Evolutionary conservation across 1,140 invertebrate genomes (phyloP).

Genomic region (Trichonephila inaurata): DNA sequence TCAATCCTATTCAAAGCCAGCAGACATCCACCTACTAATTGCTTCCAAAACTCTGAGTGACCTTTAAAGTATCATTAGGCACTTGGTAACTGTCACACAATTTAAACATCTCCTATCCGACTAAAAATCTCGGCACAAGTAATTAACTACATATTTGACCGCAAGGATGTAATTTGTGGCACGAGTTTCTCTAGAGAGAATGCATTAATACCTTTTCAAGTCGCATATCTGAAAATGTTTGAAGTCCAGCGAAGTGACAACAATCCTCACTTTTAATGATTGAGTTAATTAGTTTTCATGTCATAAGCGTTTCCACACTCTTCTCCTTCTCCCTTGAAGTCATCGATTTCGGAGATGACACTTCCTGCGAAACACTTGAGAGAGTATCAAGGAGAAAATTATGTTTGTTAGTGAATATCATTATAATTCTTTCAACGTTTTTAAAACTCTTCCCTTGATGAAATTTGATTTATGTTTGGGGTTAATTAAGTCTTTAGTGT

Average conservation of each 20-base stretch:
- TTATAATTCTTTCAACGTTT: slow-evolving; percentile 6
- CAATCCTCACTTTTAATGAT: slow-evolving; percentile 70
- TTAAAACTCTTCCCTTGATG: neutral
- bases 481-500: slow-evolving; percentile 9
- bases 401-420: slow-evolving; percentile 25
- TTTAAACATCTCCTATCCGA: slow-evolving; percentile 47
- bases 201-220: slow-evolving; percentile 70
- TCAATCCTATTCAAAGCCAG: slow-evolving; percentile 32
- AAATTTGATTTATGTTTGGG: neutral
- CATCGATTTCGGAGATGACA: slow-evolving; percentile 39
- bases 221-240: slow-evolving; percentile 60
- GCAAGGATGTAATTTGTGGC: slow-evolving; percentile 67
- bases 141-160: slow-evolving; percentile 74
- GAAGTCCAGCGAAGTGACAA: slow-evolving; percentile 51
- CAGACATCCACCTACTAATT: slow-evolving; percentile 30
- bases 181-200: slow-evolving; percentile 6
- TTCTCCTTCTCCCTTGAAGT: slow-evolving; percentile 20
- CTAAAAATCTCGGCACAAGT: slow-evolving; percentile 59
- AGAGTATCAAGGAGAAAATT: neutral
- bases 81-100: slow-evolving; percentile 61
- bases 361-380: slow-evolving; percentile 21
- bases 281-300: slow-evolving; percentile 70
- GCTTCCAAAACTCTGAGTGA: slow-evolving; percentile 61
- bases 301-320: slow-evolving; percentile 5
- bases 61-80: slow-evolving; percentile 72